Conservation (phyloP, 2,113 vertebrate genomes). For the Rhagologus leucostigma region DNA sequence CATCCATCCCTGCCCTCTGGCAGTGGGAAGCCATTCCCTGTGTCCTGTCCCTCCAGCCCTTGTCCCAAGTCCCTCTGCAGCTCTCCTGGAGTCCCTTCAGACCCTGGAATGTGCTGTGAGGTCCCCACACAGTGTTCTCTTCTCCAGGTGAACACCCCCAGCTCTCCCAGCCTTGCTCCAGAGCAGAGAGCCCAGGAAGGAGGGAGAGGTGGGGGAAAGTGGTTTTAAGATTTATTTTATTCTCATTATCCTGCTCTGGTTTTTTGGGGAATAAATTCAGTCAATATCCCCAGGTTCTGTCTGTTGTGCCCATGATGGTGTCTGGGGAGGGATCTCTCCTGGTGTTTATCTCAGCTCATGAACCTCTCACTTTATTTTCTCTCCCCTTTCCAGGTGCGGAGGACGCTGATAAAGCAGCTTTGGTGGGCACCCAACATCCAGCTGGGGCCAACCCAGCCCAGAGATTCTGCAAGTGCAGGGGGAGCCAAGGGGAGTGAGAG, state of each 20-base stretch:
- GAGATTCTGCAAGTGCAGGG: neutral
- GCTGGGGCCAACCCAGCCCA: neutral
- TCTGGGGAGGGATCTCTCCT: neutral
- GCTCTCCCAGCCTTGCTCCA: neutral
- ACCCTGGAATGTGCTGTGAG: neutral
- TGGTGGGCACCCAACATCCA: neutral
- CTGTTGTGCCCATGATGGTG: neutral
- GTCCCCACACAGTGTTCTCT: fast-evolving
- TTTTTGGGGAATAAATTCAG: neutral
- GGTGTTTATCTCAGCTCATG: neutral
- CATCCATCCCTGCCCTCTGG: neutral
- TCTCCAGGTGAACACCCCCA: neutral
- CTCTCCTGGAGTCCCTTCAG: neutral
- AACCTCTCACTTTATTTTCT: neutral
- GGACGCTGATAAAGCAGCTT: neutral
- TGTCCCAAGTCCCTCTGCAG: neutral
- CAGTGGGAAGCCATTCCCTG: neutral
- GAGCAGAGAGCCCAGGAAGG: neutral
- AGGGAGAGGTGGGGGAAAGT: neutral
- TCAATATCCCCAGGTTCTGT: no score
- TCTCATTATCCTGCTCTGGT: neutral
- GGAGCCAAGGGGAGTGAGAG: neutral
- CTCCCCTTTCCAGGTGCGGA: neutral
- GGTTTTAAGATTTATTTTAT: neutral
- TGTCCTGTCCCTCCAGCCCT: neutral